Evolutionary conservation across 2,797 vertebrate genomes (phyloP).

Genomic region (Artibeus jamaicensis): DNA sequence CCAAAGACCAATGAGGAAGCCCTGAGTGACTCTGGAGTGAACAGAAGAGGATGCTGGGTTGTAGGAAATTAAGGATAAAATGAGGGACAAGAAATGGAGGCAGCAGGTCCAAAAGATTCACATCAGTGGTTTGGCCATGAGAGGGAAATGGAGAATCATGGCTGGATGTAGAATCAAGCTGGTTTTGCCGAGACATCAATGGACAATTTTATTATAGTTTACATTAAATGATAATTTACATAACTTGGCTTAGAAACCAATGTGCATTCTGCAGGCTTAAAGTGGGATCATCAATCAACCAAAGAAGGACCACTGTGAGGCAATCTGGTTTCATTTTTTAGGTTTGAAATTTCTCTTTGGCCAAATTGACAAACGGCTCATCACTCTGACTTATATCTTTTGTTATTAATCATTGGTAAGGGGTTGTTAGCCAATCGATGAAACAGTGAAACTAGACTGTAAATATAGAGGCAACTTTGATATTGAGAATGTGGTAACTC

Average conservation of each 20-base stretch:
- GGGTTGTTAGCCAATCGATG: not conserved
- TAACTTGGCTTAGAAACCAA: not conserved
- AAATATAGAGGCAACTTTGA: not conserved
- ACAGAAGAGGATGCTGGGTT: not conserved
- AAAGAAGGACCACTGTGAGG: not conserved
- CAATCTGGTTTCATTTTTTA: not conserved
- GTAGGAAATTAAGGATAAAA: not conserved
- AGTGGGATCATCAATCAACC: not conserved
- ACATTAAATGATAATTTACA: not conserved
- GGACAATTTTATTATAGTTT: not conserved
- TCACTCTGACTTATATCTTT: not conserved
- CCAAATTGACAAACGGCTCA: not conserved
- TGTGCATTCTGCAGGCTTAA: not conserved
- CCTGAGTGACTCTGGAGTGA: not conserved
- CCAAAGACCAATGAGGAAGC: not conserved
- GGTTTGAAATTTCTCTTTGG: conserved; percentile 3
- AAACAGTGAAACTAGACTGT: not conserved
- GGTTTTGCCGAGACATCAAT: not conserved
- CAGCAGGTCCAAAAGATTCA: not conserved
- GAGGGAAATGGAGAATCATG: not conserved
- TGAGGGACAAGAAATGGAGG: not conserved
- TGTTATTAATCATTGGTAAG: not conserved
- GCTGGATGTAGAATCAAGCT: not conserved
- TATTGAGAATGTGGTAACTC: not conserved
- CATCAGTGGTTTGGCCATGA: not conserved